Evolutionary conservation across 2,888 invertebrate species (phyloP), one percentile per base, ranked within the genome.

Genomic region (Oconnorella tubifera): DNA sequence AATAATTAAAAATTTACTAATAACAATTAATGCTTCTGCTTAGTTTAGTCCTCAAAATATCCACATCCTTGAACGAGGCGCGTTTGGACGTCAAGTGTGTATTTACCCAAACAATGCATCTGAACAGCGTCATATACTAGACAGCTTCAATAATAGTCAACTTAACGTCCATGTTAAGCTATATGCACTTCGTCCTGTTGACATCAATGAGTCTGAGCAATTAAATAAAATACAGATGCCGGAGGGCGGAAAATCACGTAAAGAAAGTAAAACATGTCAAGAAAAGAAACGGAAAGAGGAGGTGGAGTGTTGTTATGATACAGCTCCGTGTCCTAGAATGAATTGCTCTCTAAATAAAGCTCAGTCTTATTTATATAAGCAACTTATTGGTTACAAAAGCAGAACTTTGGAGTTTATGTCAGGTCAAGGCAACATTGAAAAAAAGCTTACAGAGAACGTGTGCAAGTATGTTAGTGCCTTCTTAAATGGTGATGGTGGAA

Each of bases 391-490:
- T 27, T 23, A 6, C 25, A 27, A 51, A 27, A 23, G 25, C 53
- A 51, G 53, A 27, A 51, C 10, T 10, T 27, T 51, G 23, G 53
- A 51, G 53, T 51, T 51, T 27, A 51, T 23, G 25, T 51, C 53
- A 4, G 53, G 53, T 6, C 53, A 23, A 25, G 25, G 10, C 25
- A 10, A 10, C 14, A 6, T 51, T 27, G 53, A 51, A 27, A 51
- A 23, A 27, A 19, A 51, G 53, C 53, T 51, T 4, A 51, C 14
- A 6, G 53, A 51, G 10, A 27, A 23, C 14, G 25, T 51, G 14
- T 51, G 53, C 53, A 51, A 51, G 53, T 51, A 51, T 25, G 4
- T 51, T 19, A 51, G 14, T 19, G 53, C 53, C 6, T 51, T 51
- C 25, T 27, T 51, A 19, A 51, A 51, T 23, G 25, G 14, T 25